These are phyloP conservation scores for Macroramphosus scolopax DNA, from an alignment of 2,797 vertebrate species.

Conservation along the genomic window DNA sequence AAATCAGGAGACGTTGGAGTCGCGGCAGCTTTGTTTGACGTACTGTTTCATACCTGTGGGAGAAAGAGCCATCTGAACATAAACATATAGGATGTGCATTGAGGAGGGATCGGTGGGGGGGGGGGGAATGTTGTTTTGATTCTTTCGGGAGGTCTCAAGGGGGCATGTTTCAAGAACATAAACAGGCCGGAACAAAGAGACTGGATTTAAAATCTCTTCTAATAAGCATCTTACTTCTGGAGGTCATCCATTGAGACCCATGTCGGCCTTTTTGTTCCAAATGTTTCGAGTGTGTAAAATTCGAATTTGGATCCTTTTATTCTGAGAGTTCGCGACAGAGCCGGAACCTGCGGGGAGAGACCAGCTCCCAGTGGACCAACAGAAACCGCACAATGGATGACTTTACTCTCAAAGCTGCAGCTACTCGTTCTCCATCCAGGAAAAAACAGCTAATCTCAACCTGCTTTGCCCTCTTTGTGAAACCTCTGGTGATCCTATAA, in stretches of 20 bases:
- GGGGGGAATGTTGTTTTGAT: no score
- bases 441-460: slow-evolving; percentile 61
- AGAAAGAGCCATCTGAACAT: background rate
- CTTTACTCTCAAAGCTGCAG: no score
- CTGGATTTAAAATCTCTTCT: slow-evolving; percentile 39
- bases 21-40: slow-evolving; percentile 30
- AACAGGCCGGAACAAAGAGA: no score
- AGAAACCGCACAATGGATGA: slow-evolving; percentile 53
- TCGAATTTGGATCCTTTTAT: no score
- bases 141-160: no score
- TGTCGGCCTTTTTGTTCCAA: slow-evolving; percentile 47
- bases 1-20: slow-evolving; percentile 44
- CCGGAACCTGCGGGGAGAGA: no score
- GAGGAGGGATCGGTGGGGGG: slow-evolving; percentile 1
- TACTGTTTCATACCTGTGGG: slow-evolving; percentile 10
- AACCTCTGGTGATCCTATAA: no score
- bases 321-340: no score
- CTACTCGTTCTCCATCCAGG: slow-evolving; percentile 21
- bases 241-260: slow-evolving; percentile 49
- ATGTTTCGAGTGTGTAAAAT: slow-evolving; percentile 19
- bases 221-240: slow-evolving; percentile 55
- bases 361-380: slow-evolving; percentile 32
- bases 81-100: slow-evolving; percentile 4
- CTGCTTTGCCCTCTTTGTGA: no score
- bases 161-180: no score